These are phyloP conservation scores for Drosophila lini DNA, from an alignment of 1,140 invertebrate species.

Conservation along the genomic window DNA sequence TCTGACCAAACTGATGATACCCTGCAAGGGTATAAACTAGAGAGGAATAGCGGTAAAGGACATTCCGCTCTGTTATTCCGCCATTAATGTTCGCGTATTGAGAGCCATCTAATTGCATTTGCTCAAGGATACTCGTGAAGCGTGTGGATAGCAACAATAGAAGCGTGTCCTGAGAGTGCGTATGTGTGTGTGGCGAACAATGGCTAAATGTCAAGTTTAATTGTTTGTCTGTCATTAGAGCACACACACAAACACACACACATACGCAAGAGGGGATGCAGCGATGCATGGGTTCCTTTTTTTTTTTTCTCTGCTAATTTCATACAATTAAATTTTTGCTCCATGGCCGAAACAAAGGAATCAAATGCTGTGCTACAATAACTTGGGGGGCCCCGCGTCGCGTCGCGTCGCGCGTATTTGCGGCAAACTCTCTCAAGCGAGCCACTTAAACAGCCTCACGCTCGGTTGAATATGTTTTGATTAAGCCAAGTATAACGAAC, in stretches of 20 bases:
- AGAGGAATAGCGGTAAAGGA: slow-evolving; percentile 5
- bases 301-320: slow-evolving; percentile 62
- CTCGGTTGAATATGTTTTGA: slow-evolving; percentile 81
- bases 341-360: slow-evolving; percentile 64
- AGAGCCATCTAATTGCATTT: slow-evolving; percentile 70
- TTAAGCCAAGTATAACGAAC: slow-evolving; percentile 82
- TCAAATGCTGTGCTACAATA: slow-evolving; percentile 81
- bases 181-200: slow-evolving; percentile 43
- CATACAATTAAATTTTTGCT: slow-evolving; percentile 77
- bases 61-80: slow-evolving; percentile 24
- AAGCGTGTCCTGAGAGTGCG: slow-evolving; percentile 8
- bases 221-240: slow-evolving; percentile 80
- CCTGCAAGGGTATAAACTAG: neutral
- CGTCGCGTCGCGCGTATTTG: slow-evolving; percentile 63
- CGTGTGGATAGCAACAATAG: slow-evolving; percentile 45
- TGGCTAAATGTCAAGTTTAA: slow-evolving; percentile 78
- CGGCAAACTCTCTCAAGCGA: slow-evolving; percentile 77
- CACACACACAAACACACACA: slow-evolving; percentile 23
- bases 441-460: slow-evolving; percentile 80
- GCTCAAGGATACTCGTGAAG: slow-evolving; percentile 64
- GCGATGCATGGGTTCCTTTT: slow-evolving; percentile 2
- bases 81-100: slow-evolving; percentile 45
- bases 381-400: slow-evolving; percentile 32
- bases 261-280: neutral
- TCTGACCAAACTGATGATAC: no score